Base-by-base conservation (phyloP, 1,140 invertebrate genomes). In the Odontomachus brunneus region DNA sequence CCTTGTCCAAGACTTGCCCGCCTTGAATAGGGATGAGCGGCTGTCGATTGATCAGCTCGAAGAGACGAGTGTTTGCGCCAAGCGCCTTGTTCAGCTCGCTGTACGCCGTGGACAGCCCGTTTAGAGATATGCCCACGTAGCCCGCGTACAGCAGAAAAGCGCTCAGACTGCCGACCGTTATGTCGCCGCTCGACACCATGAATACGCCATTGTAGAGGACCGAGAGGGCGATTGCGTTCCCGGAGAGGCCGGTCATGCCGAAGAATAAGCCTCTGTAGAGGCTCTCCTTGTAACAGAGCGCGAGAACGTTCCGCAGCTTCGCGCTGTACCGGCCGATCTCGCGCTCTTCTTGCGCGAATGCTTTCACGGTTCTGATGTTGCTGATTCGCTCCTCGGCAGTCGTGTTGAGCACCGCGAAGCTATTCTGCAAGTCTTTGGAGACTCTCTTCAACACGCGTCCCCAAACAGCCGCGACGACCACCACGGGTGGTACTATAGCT, bases 201-300 rank as follows among this genome's bases (percentile, higher is more conserved):
- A 96, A 95, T 12, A 98, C 98, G 19, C 99, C 99, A 91, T 98
- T 98, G 93, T 99, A 99, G 2, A 99, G 95, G 15, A 99, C 98
- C 4, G 97, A 96, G 38, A 99, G 95, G 72, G 99, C 97, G 49
- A 99, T 97, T 0, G 97, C 94, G 93, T 99, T 99, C 7, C 99
- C 99, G 67, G 97, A 97, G 44, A 99, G 95, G 17, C 99, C 98
- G 84, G 98, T 98, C 95, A 98, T 95, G 85, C 98, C 98, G 95
- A 98, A 99, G 94, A 99, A 99, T 81, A 98, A 94, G 22, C 97
- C 98, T 90, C 96, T 96, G 15, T 97, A 98, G 65, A 97, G 94
- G 17, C 98, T 97, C 93, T 99, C 98, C 91, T 97, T 97, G 84
- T 98, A 97, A 12, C 97, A 97, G 75, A 99, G 94, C 63, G 95